phyloP scores from a whole-genome alignment of 2,113 vertebrate species.

The Percopsis transmontana region DNA sequence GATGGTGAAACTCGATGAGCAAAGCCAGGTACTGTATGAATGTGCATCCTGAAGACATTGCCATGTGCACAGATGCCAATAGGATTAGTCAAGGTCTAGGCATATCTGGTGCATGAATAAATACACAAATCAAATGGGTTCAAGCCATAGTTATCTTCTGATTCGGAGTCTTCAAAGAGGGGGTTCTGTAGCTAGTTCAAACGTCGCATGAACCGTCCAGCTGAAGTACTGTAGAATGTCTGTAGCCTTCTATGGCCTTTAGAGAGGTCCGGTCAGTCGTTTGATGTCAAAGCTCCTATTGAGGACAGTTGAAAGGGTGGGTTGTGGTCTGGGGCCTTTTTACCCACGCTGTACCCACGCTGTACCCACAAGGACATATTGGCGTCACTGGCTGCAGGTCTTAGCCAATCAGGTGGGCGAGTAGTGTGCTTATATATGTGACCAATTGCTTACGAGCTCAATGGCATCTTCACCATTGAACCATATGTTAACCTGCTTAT shows the following conservation, averaged over 20 bases:
- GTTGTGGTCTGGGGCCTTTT: constrained; percentile 19
- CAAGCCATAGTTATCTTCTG: not conserved
- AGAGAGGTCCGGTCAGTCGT: constrained; percentile 38
- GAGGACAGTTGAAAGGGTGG: constrained; percentile 45
- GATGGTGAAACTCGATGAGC: constrained; percentile 84
- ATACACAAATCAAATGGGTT: not conserved
- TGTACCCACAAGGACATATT: not conserved
- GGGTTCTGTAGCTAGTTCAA: constrained; percentile 17
- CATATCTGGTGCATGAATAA: not conserved
- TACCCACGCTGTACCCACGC: constrained; percentile 6
- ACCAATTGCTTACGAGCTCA: not conserved
- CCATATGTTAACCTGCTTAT: not conserved
- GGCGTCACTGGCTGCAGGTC: not conserved
- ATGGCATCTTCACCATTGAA: too few relatives aligned
- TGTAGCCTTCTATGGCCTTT: constrained; percentile 39
- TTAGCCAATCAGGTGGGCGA: not conserved
- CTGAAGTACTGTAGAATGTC: constrained; percentile 4
- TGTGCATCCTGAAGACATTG: not conserved
- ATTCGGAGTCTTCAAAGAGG: constrained; percentile 25
- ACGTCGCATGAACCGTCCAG: constrained; percentile 5
- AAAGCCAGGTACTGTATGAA: constrained; percentile 72
- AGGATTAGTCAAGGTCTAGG: too few relatives aligned
- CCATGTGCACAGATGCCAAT: too few relatives aligned
- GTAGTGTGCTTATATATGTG: not conserved
- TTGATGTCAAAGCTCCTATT: constrained; percentile 57